These are phyloP conservation scores for Tragelaphus imberbis DNA, from an alignment of 2,113 vertebrate species.

Conservation along the genomic window DNA sequence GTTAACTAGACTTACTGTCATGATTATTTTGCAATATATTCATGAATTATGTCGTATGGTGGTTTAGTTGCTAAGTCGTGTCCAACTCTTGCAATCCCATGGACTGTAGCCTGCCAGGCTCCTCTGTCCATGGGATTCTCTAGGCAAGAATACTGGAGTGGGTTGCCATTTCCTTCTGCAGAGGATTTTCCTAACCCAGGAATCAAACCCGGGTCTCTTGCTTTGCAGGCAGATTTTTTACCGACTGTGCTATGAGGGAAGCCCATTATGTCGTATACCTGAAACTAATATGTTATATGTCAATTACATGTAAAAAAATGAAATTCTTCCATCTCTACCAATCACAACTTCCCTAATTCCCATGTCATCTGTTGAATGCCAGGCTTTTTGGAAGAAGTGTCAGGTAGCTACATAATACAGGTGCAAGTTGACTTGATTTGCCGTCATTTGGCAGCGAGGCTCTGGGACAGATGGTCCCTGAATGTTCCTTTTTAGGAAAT, in stretches of 20 bases:
- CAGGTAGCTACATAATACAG: background rate
- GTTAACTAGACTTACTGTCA: background rate
- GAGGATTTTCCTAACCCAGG: background rate
- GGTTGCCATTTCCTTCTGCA: background rate
- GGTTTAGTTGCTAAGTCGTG: background rate
- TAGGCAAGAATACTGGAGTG: background rate
- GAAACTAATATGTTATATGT: background rate
- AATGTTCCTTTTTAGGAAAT: background rate
- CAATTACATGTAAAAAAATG: background rate
- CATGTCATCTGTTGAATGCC: no score
- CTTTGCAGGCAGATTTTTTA: background rate
- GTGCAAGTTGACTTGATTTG: background rate
- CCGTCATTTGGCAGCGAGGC: background rate
- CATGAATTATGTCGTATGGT: background rate
- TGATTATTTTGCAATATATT: background rate
- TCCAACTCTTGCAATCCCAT: background rate
- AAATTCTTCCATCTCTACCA: background rate
- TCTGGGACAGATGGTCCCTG: background rate
- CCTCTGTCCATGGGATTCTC: background rate
- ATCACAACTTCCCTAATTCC: background rate
- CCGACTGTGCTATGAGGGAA: background rate
- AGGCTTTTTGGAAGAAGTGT: background rate
- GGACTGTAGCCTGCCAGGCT: background rate
- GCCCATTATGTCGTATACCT: background rate
- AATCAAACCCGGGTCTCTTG: background rate